Conservation (phyloP, 2,888 invertebrate species). For the Hecatera dysodea region DNA sequence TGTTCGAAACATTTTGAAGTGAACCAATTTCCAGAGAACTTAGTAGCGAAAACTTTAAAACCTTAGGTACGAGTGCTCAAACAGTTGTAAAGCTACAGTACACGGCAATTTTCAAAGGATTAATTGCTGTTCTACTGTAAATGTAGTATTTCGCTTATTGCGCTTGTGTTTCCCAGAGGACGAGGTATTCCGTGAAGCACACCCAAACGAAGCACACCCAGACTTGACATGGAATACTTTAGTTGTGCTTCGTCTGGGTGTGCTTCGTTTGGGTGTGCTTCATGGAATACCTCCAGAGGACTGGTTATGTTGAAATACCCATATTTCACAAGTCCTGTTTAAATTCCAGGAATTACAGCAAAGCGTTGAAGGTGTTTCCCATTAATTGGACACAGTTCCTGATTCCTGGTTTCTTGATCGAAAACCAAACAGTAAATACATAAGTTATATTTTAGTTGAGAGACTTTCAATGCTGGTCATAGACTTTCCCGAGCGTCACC, state of each 20-base stretch:
- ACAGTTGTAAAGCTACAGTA: background rate
- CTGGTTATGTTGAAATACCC: background rate
- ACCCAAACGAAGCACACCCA: too few relatives aligned
- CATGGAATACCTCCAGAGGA: too few relatives aligned
- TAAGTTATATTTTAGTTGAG: too few relatives aligned
- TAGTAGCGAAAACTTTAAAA: background rate
- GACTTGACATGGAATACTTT: too few relatives aligned
- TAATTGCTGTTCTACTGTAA: background rate
- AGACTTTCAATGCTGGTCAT: too few relatives aligned
- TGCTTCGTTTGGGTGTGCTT: too few relatives aligned
- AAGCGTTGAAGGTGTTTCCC: background rate
- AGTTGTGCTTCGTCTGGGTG: too few relatives aligned
- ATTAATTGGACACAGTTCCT: background rate
- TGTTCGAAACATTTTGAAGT: background rate
- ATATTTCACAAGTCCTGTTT: background rate
- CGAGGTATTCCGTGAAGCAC: too few relatives aligned
- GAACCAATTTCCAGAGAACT: slow-evolving; percentile 3
- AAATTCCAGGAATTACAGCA: background rate
- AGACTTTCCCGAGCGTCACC: too few relatives aligned
- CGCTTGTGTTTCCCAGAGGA: background rate
- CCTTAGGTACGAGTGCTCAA: background rate
- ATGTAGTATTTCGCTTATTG: background rate
- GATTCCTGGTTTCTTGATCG: background rate
- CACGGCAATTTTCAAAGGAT: background rate
- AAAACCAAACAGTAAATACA: background rate